Base-by-base conservation (phyloP, 1,140 invertebrate genomes). In the Eumaeus atala region DNA sequence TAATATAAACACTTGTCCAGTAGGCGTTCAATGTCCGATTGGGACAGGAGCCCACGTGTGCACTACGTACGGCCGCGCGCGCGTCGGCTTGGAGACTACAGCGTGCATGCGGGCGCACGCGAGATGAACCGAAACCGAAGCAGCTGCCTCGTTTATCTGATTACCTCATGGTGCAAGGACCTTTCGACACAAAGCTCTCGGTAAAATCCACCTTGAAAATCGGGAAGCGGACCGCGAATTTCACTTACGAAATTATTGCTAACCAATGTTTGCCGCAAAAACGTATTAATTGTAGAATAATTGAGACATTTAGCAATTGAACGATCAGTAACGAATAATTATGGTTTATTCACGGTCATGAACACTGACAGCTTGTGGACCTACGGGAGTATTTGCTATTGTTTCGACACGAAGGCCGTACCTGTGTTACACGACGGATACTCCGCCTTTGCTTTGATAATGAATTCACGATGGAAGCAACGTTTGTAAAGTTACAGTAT, bases 161-260 rank as follows among this genome's bases (percentile, higher is more conserved):
- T 82, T 82, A 80, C 75, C 72, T 80, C 78, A 80, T 77, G 77
- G 80, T 74, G 78, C 80, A 86, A 86, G 83, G 83, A 86, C 83
- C 83, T 84, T 82, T 74, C 79, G 72, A 74, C 70, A 79, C 70
- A 73, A 76, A 78, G 72, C 72, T 78, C 76, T 59, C 77, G 77
- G 77, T 78, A 82, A 28, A 84, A 80, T 78, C 62, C 64, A 74
- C 78, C 79, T 76, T 83, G 79, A 80, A 77, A 85, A 82, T 77
- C 62, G 55, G 55, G 56, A 58, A 47, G 55, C 60, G 67, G 49
- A 71, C 62, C 72, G 69, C 70, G 64, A 77, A 79, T 72, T 74
- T 69, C 57, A 56, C 53, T 52, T 40, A 49, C 44, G 51, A 58
- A 58, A 48, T 21, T 9, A 53, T 14, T 52, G 35, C 51, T 47